Evolutionary conservation across 2,797 vertebrate genomes (phyloP), one percentile per base, ranked within the genome.

Genomic region (Calcarius lapponicus): DNA sequence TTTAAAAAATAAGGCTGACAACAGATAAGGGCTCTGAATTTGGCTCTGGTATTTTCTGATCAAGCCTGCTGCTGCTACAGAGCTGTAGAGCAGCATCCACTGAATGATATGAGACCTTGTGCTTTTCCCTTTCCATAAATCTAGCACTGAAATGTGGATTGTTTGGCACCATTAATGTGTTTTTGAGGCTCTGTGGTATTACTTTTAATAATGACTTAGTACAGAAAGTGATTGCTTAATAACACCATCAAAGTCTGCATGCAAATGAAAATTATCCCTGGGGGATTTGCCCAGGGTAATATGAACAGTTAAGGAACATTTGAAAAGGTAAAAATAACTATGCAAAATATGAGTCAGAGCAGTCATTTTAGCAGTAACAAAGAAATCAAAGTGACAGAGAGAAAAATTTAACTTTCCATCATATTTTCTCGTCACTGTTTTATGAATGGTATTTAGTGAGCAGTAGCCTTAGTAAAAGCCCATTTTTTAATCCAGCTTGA

Each of bases 321-420:
- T 95, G 82, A 58, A 90, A 96, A 92, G 85, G 95, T 97, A 97
- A 97, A 97, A 97, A 96, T 96, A 97, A 94, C 92, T 94, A 95
- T 91, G 88, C 95, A 90, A 96, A 95, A 97, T 93, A 94, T 95
- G 96, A 97, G 92, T 96, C 93, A 92, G 96, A 96, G 81, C 72
- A 95, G 92, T 97, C 95, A 13, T 93, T 97, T 95, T 83, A 96
- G 61, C 88, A 91, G 93, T 80, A 92, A 92, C 87, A 92, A 97
- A 96, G 92, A 96, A 96, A 85, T 97, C 83, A 95, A 97, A 97
- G 87, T 92, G 91, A 97, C 94, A 97, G 92, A 95, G 85, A 94
- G 90, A 97, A 97, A 96, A 97, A 92, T 79, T 80, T 65, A 97
- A 97, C 88, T 95, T 96, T 96, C 91, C 85, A 93, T 93, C 94